phyloP scores from a whole-genome alignment of 2,113 vertebrate species.

The Suncus etruscus region DNA sequence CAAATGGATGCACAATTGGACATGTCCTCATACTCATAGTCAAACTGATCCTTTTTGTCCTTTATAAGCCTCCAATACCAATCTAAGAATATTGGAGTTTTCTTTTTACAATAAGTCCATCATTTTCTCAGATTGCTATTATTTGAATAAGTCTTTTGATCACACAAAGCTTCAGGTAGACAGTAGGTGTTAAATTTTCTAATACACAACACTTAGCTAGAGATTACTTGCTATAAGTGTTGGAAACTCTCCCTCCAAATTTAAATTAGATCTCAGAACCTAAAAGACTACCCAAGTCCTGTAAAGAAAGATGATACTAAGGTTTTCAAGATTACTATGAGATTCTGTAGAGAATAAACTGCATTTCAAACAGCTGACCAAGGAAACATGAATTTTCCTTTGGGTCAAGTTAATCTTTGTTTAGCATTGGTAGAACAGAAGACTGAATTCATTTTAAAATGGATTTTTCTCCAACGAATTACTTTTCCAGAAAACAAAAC shows the following conservation, averaged over 20 bases:
- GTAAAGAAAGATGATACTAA: background rate
- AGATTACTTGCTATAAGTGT: background rate
- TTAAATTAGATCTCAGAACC: background rate
- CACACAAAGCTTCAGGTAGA: background rate
- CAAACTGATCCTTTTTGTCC: too few relatives aligned
- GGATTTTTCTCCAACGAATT: background rate
- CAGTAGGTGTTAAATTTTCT: too few relatives aligned
- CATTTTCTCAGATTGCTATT: too few relatives aligned
- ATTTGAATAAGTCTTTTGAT: too few relatives aligned
- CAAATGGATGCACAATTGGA: too few relatives aligned
- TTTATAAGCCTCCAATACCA: too few relatives aligned
- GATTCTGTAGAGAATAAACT: too few relatives aligned
- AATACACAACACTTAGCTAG: too few relatives aligned
- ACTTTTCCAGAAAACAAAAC: constrained; percentile 2
- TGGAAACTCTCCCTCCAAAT: background rate
- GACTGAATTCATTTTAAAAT: background rate
- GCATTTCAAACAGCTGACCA: background rate
- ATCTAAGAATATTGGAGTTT: too few relatives aligned
- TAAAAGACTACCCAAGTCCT: background rate
- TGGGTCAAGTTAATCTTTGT: background rate
- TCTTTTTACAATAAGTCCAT: too few relatives aligned
- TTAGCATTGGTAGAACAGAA: background rate
- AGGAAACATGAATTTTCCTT: background rate
- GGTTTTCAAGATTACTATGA: too few relatives aligned
- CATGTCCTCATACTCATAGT: too few relatives aligned